Conservation (phyloP, 2,113 vertebrate species). For the Engraulis encrasicolus region DNA sequence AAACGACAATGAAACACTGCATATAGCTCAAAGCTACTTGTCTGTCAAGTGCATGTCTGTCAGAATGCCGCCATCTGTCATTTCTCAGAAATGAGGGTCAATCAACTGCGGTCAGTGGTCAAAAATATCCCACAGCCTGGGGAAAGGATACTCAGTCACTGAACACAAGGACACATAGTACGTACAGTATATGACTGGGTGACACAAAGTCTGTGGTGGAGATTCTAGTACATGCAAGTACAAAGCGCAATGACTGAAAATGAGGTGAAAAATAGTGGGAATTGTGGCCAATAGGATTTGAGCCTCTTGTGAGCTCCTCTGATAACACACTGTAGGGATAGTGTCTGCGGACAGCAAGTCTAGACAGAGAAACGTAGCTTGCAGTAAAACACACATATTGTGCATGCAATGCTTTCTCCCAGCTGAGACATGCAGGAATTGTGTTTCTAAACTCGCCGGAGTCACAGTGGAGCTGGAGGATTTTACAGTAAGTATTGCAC, state of each 20-base stretch:
- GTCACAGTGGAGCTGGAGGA: not conserved
- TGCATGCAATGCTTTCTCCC: not conserved
- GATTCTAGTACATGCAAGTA: not conserved
- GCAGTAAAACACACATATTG: no score
- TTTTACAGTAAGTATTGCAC: not conserved
- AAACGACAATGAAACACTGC: no score
- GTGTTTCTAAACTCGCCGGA: not conserved
- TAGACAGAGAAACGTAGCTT: no score
- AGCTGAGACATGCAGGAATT: not conserved
- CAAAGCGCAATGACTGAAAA: constrained; percentile 32
- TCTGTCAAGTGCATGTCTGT: no score
- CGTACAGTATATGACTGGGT: no score
- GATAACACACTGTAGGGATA: constrained; percentile 38
- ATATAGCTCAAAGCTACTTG: no score
- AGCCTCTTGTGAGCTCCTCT: constrained; percentile 37
- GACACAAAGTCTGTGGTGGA: constrained; percentile 45
- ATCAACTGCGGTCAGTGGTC: constrained; percentile 30
- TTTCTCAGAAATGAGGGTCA: constrained; percentile 18
- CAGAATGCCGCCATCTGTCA: not conserved
- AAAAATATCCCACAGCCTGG: constrained; percentile 39
- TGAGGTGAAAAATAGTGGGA: constrained; percentile 40
- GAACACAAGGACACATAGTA: not conserved
- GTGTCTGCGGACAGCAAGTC: constrained; percentile 21
- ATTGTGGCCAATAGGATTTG: constrained; percentile 27
- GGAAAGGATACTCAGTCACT: constrained; percentile 38